Evolutionary conservation across 2,797 vertebrate genomes (phyloP), one percentile per base, ranked within the genome.

Genomic region (Heliangelus exortis): DNA sequence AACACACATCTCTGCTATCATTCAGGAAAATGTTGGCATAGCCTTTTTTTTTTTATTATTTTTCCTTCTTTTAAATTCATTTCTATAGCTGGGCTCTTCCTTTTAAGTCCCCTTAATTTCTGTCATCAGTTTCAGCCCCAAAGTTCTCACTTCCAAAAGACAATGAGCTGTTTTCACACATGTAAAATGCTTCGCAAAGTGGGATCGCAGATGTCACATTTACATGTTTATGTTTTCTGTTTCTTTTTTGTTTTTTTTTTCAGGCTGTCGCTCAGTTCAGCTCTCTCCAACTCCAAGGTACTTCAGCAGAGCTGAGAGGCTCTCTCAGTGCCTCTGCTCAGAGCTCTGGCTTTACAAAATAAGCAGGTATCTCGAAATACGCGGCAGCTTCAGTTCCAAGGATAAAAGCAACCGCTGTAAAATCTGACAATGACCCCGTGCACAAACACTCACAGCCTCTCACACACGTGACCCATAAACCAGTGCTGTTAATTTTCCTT

Each of bases 21-120:
- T 94, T 93, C 89, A 96, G 81, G 61, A 96, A 95, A 96, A 96
- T 92, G 85, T 90, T 96, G 93, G 89, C 87, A 94, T 84, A 92
- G 75, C 33, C 61, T 75, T 83, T 79, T 89, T 87, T 66, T 53
- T 73, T 45, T 26, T 21, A 9, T 21, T 9, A 20, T 29, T 19
- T 3, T 2, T 9, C 3, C 45, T 83, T 65, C 72, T 83, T 94
- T 93, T 67, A 77, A 76, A 81, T 89, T 95, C 19, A 83, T 84
- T 95, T 96, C 62, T 82, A 6, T 55, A 85, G 62, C 73, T 61
- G 53, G 16, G 51, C 54, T 91, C 93, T 92, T 47, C 50, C 59
- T 95, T 95, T 90, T 48, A 93, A 95, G 62, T 89, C 54, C 16
- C 58, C 25, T 93, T 96, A 75, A 96, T 94, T 95, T 93, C 89